Percentiles rank a stretch among this genome's conserved stretches.
Conservation (phyloP, 1,140 invertebrate species). For the Cydia splendana region DNA sequence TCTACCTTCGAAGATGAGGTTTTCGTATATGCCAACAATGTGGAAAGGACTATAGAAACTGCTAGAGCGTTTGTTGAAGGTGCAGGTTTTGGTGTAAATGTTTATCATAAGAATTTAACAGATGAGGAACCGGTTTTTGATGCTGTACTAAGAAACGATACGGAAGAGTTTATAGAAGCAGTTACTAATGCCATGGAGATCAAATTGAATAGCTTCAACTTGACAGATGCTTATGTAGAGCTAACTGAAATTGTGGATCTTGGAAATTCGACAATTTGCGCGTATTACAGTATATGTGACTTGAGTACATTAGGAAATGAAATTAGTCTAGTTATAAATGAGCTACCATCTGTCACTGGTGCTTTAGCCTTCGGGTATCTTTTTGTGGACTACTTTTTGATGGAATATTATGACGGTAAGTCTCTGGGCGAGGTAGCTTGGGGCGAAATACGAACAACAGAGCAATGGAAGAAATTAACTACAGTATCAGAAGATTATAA, state of each 20-base stretch:
- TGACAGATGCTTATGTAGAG: constrained; percentile 50
- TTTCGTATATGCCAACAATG: constrained; percentile 61
- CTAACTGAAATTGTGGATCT: constrained; percentile 58
- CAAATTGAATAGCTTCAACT: constrained; percentile 47
- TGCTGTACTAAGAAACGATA: constrained; percentile 56
- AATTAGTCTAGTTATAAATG: constrained; percentile 26
- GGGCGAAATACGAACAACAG: too few species aligned
- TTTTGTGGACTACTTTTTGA: too few species aligned
- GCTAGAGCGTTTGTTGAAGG: constrained; percentile 59
- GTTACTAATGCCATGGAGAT: constrained; percentile 54
- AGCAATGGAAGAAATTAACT: too few species aligned
- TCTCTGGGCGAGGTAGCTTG: too few species aligned
- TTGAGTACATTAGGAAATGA: constrained; percentile 49
- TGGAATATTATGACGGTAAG: too few species aligned
- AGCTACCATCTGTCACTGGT: too few species aligned
- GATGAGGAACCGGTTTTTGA: constrained; percentile 58
- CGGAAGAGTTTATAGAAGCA: constrained; percentile 48
- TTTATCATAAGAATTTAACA: constrained; percentile 47
- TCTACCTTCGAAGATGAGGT: constrained; percentile 57
- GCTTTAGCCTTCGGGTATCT: too few species aligned
- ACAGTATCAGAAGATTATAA: too few species aligned
- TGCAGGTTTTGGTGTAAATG: constrained; percentile 52
- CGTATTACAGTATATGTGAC: constrained; percentile 52
- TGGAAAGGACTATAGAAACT: constrained; percentile 59
- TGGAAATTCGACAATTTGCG: constrained; percentile 54